A percentile compares a stretch with the other conserved stretches of the same genome.
phyloP scores from a whole-genome alignment of 2,113 vertebrate genomes.

The Amphilophus citrinellus region DNA sequence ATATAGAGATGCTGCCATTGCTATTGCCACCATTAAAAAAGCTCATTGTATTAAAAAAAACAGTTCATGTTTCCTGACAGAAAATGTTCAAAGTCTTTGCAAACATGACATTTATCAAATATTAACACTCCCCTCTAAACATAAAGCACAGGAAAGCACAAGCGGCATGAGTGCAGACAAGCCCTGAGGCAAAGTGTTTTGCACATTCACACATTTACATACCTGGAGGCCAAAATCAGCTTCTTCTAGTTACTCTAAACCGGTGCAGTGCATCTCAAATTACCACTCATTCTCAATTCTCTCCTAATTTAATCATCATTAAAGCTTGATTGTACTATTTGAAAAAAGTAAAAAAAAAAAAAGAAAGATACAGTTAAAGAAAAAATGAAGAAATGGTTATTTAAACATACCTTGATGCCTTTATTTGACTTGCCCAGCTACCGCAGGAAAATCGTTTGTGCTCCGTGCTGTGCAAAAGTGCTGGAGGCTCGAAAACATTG shows the following conservation, averaged over 20 bases:
- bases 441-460: neutral
- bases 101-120: conserved; percentile 18
- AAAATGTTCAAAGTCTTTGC: neutral
- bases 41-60: neutral
- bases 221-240: conserved; percentile 21
- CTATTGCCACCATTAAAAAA: too few species aligned
- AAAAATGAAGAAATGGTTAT: neutral
- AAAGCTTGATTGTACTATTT: neutral
- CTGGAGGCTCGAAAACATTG: neutral
- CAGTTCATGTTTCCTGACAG: neutral
- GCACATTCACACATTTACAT: neutral
- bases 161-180: conserved; percentile 1
- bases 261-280: neutral
- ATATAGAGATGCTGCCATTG: too few species aligned
- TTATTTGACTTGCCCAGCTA: neutral
- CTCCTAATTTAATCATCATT: neutral
- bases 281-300: neutral
- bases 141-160: neutral
- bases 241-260: neutral
- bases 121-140: neutral
- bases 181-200: conserved; percentile 12
- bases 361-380: neutral
- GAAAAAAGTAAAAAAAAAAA: neutral
- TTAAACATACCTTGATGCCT: conserved; percentile 43
- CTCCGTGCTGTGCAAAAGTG: neutral